Evolutionary conservation across 2,888 invertebrate species (phyloP).

Genomic region (Acanthopleura granulata): DNA sequence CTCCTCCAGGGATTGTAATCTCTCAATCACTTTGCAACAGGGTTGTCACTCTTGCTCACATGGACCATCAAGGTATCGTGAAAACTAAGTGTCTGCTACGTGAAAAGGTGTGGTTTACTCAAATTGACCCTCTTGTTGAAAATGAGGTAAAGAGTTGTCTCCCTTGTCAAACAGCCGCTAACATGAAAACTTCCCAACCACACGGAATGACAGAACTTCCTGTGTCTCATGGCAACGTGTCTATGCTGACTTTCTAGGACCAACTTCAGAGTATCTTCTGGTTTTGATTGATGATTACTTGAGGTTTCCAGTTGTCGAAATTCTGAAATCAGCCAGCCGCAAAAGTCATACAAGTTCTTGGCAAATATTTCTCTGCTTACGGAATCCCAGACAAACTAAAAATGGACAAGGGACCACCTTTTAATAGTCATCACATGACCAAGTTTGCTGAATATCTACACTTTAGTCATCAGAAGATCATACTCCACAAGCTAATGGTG

Average conservation of each 20-base stretch:
- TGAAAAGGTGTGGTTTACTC: slow-evolving; percentile 43
- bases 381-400: slow-evolving; percentile 24
- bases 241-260: not conserved
- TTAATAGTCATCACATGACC: slow-evolving; percentile 11
- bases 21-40: slow-evolving; percentile 31
- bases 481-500: too few relatives aligned
- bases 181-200: slow-evolving; percentile 19
- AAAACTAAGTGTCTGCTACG: slow-evolving; percentile 39
- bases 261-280: not conserved
- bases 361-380: slow-evolving; percentile 26
- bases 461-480: too few relatives aligned
- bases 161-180: slow-evolving; percentile 27
- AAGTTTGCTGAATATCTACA: not conserved
- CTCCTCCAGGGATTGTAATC: slow-evolving; percentile 34
- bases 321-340: not conserved
- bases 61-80: slow-evolving; percentile 41
- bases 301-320: not conserved
- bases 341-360: slow-evolving; percentile 16
- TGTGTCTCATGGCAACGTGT: not conserved
- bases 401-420: slow-evolving; percentile 24
- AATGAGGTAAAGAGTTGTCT: slow-evolving; percentile 25
- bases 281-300: not conserved
- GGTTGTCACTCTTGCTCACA: slow-evolving; percentile 39
- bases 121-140: slow-evolving; percentile 38
- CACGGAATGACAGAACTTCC: slow-evolving; percentile 24